Evolutionary conservation across 2,797 vertebrate genomes (phyloP).

Genomic region (Arremon aurantiirostris): DNA sequence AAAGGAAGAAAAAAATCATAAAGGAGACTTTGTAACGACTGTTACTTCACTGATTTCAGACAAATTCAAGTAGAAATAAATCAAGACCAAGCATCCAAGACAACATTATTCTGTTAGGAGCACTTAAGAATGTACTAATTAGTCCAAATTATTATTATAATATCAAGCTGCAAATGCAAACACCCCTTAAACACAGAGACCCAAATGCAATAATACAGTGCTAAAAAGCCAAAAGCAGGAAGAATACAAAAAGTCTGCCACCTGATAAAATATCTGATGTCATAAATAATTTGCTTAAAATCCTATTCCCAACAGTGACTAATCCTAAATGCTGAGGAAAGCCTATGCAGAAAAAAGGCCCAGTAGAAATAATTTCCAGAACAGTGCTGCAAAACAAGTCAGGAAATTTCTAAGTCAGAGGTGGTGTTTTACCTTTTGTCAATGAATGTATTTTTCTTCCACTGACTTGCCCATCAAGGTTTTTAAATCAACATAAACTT

Average conservation of each 20-base stretch:
- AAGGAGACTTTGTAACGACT: neutral
- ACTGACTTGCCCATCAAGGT: neutral
- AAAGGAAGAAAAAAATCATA: neutral
- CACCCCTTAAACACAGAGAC: neutral
- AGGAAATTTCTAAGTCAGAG: neutral
- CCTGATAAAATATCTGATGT: neutral
- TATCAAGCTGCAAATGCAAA: neutral
- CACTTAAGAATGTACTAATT: neutral
- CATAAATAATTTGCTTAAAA: neutral
- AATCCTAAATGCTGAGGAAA: neutral
- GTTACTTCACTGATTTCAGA: constrained; percentile 34
- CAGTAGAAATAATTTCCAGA: neutral
- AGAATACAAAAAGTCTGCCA: neutral
- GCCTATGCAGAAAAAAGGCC: neutral
- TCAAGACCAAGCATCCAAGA: neutral
- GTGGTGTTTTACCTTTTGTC: neutral
- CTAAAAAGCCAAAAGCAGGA: neutral
- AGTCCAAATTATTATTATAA: neutral
- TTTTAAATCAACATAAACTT: neutral
- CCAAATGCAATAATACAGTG: neutral
- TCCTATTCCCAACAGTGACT: neutral
- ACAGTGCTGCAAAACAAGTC: neutral
- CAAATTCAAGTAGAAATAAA: constrained; percentile 15
- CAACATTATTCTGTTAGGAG: neutral
- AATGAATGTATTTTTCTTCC: neutral